Evolutionary conservation across 2,797 vertebrate species (phyloP).

Genomic region (Rhodeus uyekii): DNA sequence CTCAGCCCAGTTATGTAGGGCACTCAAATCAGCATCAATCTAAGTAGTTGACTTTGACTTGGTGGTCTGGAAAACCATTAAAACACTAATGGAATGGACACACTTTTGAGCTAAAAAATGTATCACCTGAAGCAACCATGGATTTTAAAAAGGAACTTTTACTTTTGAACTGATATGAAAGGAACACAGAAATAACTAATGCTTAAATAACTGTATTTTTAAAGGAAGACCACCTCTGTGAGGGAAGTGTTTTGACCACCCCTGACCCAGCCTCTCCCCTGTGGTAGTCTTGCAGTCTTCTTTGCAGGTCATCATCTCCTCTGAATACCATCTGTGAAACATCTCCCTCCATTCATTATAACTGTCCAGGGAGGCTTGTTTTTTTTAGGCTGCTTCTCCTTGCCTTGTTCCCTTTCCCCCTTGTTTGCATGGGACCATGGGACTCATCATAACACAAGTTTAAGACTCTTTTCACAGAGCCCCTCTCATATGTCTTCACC

Average conservation of each 20-base stretch:
- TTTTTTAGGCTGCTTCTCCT: conserved; percentile 28
- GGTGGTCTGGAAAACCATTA: conserved; percentile 10
- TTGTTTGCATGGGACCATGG: conserved; percentile 35
- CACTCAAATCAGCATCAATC: conserved; percentile 25
- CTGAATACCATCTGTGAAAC: conserved; percentile 69
- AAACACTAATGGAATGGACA: conserved; percentile 8
- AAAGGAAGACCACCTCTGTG: conserved; percentile 47
- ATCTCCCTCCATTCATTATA: conserved; percentile 68
- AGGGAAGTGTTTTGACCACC: conserved; percentile 55
- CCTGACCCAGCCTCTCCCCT: conserved; percentile 40
- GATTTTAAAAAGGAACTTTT: conserved; percentile 31
- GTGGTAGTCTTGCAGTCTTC: conserved; percentile 30
- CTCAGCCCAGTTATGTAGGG: conserved; percentile 5
- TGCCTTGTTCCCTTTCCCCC: conserved; percentile 18
- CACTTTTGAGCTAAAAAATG: conserved; percentile 15
- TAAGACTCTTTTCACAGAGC: background rate
- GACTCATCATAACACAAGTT: background rate
- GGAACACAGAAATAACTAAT: conserved; percentile 25
- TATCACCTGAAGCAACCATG: conserved; percentile 29
- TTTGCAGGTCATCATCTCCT: conserved; percentile 68
- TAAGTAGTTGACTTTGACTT: conserved; percentile 22
- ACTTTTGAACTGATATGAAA: conserved; percentile 34
- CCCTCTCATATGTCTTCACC: conserved; percentile 39
- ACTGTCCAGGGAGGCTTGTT: conserved; percentile 49
- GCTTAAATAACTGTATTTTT: conserved; percentile 54